phyloP scores from a whole-genome alignment of 2,888 invertebrate species.

The Caenorhabditis uteleia region DNA sequence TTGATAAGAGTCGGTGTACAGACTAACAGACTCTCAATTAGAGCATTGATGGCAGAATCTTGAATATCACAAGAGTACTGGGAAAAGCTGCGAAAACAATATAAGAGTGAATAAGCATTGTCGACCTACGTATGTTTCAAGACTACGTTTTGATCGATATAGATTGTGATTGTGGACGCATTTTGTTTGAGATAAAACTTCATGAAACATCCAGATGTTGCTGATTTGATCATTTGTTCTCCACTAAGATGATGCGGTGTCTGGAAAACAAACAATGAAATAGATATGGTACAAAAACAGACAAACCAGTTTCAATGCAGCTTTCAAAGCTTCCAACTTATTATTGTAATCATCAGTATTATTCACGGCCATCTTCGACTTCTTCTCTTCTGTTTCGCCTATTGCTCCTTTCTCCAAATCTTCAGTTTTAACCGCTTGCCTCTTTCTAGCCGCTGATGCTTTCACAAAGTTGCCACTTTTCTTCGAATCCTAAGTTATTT shows the following conservation, averaged over 20 bases:
- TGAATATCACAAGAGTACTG: constrained; percentile 25
- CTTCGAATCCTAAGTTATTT: constrained; percentile 20
- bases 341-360: constrained; percentile 18
- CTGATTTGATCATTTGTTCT: constrained; percentile 36
- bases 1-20: constrained; percentile 5
- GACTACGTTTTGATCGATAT: constrained; percentile 24
- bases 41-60: constrained; percentile 26
- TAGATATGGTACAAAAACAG: not conserved
- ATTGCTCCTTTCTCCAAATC: constrained; percentile 30
- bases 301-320: constrained; percentile 12
- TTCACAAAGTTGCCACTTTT: constrained; percentile 31
- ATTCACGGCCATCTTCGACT: constrained; percentile 1
- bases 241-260: constrained; percentile 26
- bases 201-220: constrained; percentile 14
- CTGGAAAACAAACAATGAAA: too few relatives aligned
- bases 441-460: constrained; percentile 34
- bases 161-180: constrained; percentile 24
- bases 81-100: constrained; percentile 22
- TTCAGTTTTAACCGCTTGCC: constrained; percentile 25
- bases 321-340: constrained; percentile 10
- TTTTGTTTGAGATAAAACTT: constrained; percentile 18
- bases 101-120: not conserved
- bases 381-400: not conserved
- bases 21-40: constrained; percentile 28
- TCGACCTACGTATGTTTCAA: constrained; percentile 30